Percentiles rank a stretch among this genome's conserved stretches.
Evolutionary conservation across 2,797 vertebrate genomes (phyloP).

Genomic region (Danionella dracula): DNA sequence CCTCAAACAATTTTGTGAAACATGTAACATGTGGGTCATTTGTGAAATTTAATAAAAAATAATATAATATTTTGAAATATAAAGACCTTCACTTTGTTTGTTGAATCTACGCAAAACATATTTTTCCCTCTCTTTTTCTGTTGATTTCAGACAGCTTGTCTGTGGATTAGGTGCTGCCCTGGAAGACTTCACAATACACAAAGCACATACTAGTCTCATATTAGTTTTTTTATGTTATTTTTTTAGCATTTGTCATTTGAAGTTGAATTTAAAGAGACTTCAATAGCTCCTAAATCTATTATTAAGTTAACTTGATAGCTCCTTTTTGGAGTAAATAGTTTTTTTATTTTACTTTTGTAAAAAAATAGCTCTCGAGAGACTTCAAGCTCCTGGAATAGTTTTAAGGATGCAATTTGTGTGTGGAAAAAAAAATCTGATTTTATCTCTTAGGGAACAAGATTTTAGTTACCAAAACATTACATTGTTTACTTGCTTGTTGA

Average conservation of each 20-base stretch:
- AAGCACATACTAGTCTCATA: no score
- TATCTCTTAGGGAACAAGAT: no score
- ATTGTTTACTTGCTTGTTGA: no score
- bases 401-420: not conserved
- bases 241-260: no score
- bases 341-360: no score
- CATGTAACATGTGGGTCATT: not conserved
- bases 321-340: no score
- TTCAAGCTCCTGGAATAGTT: not conserved
- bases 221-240: no score
- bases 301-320: no score
- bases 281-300: no score
- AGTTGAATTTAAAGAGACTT: no score
- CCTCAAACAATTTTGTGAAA: slow-evolving; percentile 9
- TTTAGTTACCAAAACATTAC: no score
- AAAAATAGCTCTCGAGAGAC: slow-evolving; percentile 6
- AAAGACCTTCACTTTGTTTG: slow-evolving; percentile 38
- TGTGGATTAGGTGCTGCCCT: slow-evolving; percentile 56
- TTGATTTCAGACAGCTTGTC: slow-evolving; percentile 59
- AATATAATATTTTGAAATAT: slow-evolving; percentile 53
- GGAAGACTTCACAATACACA: no score
- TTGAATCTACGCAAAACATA: slow-evolving; percentile 13
- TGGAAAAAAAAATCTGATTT: not conserved
- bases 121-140: slow-evolving; percentile 39
- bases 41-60: slow-evolving; percentile 54